Evolutionary conservation across 92 coral and sea anemone species (phyloP), one percentile per base, ranked within the genome.

Genomic region (Zoanthus solanderi): DNA sequence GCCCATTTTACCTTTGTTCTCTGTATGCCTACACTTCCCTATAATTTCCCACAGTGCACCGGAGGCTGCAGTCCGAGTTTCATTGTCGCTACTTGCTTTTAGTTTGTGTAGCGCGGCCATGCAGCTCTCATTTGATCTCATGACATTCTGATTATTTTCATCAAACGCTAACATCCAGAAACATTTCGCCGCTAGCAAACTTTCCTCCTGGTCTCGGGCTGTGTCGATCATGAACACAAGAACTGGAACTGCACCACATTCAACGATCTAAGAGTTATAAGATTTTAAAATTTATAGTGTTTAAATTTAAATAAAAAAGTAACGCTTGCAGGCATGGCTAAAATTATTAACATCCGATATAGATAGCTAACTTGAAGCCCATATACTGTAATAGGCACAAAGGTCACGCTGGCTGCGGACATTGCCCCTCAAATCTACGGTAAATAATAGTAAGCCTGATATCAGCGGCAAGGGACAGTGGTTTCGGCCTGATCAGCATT

Each of bases 31-130:
- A 32, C 78, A 68, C 76, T 90, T 94, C 31, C 95, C 95, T 53
- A 85, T 92, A 16, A 93, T 75, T 90, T 94, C 98, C 98, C 98
- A 94, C 83, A 94, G 71, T 71, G 92, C 93, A 48, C 98, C 98
- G 31, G 90, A 88, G 2, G 98, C 95, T 6, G 93, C 95, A 47
- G 56, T 84, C 85, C 83, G 86, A 15, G 89, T 83, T 31, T 84
- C 91, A 48, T 56, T 76, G 67, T 86, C 78, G 32, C 80, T 71
- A 42, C 88, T 79, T 16, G 76, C 56, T 29, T 57, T 58, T 8
- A 94, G 98, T 34, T 93, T 89, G 47, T 79, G n/a, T 73, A 94
- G 87, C 30, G 78, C 88, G 3, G 57, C 79, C 71, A 92, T 84
- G 15, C 89, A 87, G 8, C 10, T 4, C 66, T 84, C 78, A 29